Conservation (phyloP, 2,888 invertebrate genomes). For the Dryobotodes eremita region DNA sequence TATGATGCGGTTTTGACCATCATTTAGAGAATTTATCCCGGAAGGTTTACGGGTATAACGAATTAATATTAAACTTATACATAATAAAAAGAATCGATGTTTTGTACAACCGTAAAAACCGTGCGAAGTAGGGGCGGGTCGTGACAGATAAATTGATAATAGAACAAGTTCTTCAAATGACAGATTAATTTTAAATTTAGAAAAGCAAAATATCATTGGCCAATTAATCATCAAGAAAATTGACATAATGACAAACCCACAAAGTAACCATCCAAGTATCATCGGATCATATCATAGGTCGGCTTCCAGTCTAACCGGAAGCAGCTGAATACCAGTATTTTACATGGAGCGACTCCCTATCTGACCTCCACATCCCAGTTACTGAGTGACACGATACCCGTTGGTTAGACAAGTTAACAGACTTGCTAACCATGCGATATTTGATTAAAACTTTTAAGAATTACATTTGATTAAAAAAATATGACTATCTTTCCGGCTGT, state of each 20-base stretch:
- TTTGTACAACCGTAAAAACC: background rate
- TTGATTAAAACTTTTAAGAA: too few species aligned
- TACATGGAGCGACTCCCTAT: too few species aligned
- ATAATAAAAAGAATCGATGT: background rate
- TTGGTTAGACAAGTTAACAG: too few species aligned
- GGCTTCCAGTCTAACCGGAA: background rate
- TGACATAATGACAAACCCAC: background rate
- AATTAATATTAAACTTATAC: background rate
- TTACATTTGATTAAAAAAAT: background rate
- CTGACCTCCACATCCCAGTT: too few species aligned
- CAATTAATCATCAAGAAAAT: background rate
- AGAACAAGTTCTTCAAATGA: conserved; percentile 1
- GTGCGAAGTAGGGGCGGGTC: background rate
- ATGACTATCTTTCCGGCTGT: background rate
- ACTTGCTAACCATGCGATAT: too few species aligned
- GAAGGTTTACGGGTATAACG: background rate
- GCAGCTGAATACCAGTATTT: background rate
- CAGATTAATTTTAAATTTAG: background rate
- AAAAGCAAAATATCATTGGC: background rate
- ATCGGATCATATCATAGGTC: background rate
- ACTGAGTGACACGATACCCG: too few species aligned
- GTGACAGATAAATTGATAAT: background rate
- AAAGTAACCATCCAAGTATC: background rate
- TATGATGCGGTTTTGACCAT: too few species aligned
- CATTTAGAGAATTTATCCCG: background rate